Conservation (phyloP, 2,113 vertebrate genomes). For the Phoxinus phoxinus region DNA sequence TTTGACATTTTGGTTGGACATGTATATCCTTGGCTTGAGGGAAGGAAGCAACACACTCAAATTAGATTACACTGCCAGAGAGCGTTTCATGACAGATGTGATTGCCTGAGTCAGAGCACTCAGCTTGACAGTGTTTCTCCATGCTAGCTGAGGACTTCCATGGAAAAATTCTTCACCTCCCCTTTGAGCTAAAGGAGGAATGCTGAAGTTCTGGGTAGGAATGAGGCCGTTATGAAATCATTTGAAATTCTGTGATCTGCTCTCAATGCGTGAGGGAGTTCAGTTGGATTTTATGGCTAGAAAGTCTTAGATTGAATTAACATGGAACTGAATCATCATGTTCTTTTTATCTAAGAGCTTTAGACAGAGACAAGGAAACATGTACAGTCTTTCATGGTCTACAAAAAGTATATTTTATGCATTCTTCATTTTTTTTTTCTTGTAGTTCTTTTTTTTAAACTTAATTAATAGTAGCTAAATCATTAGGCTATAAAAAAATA, state of each 20-base stretch:
- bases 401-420: not conserved
- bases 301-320: not conserved
- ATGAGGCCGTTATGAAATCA: not conserved
- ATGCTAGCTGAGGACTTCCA: constrained; percentile 31
- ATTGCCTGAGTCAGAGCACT: constrained; percentile 32
- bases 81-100: constrained; percentile 57
- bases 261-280: not conserved
- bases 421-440: not conserved
- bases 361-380: not conserved
- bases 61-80: constrained; percentile 55
- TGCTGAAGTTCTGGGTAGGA: not conserved
- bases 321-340: not conserved
- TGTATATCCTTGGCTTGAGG: constrained; percentile 51
- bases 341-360: not conserved
- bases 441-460: no score
- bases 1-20: constrained; percentile 62
- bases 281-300: not conserved
- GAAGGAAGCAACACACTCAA: constrained; percentile 51
- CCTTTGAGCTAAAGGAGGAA: constrained; percentile 6
- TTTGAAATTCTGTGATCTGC: not conserved
- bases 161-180: not conserved
- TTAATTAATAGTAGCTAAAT: not conserved
- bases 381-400: not conserved
- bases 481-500: not conserved
- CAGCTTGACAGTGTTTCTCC: not conserved